These are phyloP conservation scores for Crioceris asparagi DNA, from an alignment of 2,888 invertebrate genomes.

Conservation along the genomic window DNA sequence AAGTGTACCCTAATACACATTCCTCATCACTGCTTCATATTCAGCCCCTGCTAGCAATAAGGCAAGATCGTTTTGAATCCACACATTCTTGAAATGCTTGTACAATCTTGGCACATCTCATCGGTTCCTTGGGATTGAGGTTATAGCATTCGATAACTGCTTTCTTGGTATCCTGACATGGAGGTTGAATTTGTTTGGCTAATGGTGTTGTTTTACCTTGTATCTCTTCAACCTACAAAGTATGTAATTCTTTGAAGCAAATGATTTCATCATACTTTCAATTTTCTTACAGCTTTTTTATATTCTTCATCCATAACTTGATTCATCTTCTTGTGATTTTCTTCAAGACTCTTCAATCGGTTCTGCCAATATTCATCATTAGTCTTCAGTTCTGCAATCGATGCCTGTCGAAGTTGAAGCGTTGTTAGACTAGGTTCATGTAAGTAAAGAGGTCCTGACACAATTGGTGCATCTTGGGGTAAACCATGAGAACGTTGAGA, in stretches of 20 bases:
- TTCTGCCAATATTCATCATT: constrained; percentile 52
- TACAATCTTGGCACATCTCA: constrained; percentile 50
- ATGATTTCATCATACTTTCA: not conserved
- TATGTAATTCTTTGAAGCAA: not conserved
- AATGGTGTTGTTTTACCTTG: constrained; percentile 17
- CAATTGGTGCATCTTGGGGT: constrained; percentile 6
- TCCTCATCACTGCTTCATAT: no score
- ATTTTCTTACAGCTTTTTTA: constrained; percentile 40
- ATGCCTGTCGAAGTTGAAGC: constrained; percentile 42
- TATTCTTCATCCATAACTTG: constrained; percentile 47
- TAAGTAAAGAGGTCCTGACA: constrained; percentile 22
- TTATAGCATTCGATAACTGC: constrained; percentile 51
- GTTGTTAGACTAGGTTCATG: constrained; percentile 36
- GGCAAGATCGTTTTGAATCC: constrained; percentile 41
- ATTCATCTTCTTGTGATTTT: constrained; percentile 46
- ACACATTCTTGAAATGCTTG: constrained; percentile 52
- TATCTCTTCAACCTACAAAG: constrained; percentile 2
- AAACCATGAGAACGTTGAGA: constrained; percentile 5
- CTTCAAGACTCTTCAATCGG: constrained; percentile 44
- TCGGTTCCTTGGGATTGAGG: constrained; percentile 45
- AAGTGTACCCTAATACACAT: no score
- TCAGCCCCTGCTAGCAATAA: constrained; percentile 22
- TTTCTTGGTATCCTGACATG: constrained; percentile 45
- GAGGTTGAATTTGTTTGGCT: constrained; percentile 30
- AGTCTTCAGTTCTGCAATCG: constrained; percentile 45